These are phyloP conservation scores for Gallinago paraguaiae DNA, from an alignment of 2,113 vertebrate genomes.

Conservation along the genomic window DNA sequence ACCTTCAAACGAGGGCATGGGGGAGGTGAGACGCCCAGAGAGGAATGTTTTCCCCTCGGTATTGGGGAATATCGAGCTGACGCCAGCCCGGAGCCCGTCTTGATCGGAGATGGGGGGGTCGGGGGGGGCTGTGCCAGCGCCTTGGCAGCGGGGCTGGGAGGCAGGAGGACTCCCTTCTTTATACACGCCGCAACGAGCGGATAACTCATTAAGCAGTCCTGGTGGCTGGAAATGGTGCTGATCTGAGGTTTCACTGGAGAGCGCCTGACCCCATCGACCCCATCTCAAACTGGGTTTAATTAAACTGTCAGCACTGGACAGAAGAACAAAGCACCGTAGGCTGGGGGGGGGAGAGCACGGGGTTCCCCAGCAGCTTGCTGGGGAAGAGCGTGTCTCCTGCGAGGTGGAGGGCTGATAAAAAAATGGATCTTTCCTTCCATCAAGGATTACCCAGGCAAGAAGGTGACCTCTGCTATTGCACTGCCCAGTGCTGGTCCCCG, in stretches of 20 bases:
- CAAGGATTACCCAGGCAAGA: conserved; percentile 13
- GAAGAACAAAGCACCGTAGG: conserved; percentile 56
- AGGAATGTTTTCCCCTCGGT: conserved; percentile 1
- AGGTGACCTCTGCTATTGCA: conserved; percentile 31
- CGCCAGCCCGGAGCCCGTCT: neutral
- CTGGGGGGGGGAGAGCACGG: neutral
- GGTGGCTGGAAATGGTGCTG: conserved; percentile 64
- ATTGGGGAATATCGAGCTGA: neutral
- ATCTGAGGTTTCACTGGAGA: conserved; percentile 60
- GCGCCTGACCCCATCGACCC: conserved; percentile 57
- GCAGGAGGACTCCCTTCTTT: neutral
- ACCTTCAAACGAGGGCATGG: neutral
- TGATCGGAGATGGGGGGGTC: accelerated
- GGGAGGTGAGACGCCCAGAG: neutral
- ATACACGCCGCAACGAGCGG: neutral
- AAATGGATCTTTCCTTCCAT: conserved; percentile 45
- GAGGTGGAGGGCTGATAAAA: conserved; percentile 53
- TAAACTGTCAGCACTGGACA: conserved; percentile 71
- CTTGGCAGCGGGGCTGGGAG: neutral
- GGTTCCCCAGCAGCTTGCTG: neutral
- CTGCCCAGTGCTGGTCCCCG: neutral
- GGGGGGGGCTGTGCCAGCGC: neutral
- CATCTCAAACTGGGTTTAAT: conserved; percentile 69
- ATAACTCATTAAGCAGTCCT: conserved; percentile 55
- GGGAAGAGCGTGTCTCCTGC: neutral